Evolutionary conservation across 30 jellyfish, hydroid and myxozoan species (phyloP), one percentile per base, ranked within the genome.

Genomic region (Turritopsis dohrnii): DNA sequence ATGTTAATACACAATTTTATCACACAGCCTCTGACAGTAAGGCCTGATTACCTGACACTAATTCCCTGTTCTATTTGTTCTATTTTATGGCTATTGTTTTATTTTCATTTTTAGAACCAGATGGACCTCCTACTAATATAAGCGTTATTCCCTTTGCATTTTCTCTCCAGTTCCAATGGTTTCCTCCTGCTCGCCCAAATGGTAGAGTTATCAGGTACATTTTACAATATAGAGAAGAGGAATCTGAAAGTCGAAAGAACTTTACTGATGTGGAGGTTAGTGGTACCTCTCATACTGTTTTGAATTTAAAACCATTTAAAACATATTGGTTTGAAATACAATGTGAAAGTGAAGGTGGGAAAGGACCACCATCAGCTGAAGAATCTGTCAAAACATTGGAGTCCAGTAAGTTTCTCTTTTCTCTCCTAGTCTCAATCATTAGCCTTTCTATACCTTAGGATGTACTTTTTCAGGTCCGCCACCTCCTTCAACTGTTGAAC

Each of bases 401-500:
- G 65, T 31, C 87, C 22, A 60, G 87, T 80, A 80, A 52, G 87
- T 80, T 26, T 80, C 0, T 0, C 24, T 69, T n/a, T 23, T 69
- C 19, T 69, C 19, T n/a, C 9, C 19, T 69, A 21, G 17, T n/a
- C 65, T 74, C 18, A 7, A 69, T n/a, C 30, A 69, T 69, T 69
- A 27, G 9, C 16, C 77, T 7, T 69, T 23, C 30, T 69, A 8
- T 27, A 7, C 21, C 41, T 74, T 9, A 30, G 18, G 19, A 13
- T 74, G 5, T 24, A 19, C 9, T 29, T 9, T 23, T 69, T 52
- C 53, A 80, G 87, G 83, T 28, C 95, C 95, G 4, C 95, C 95
- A 20, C 66, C 69, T 71, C 88, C 95, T 21, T 80, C 80, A n/a
- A 86, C 86, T n/a, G 89, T 74, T 29, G 41, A 28, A 22, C 77